A percentile compares a stretch with the other conserved stretches of the same genome.
Conservation (phyloP, 2,113 vertebrate species). For the Ovis aries region ARS-UI_Ramb_v3.0 NC_056074.1:22107001-22107500, state of each 20-base stretch:
- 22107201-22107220: background rate
- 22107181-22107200: background rate
- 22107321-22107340: background rate
- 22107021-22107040: background rate
- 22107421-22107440: background rate
- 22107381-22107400: background rate
- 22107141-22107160: background rate
- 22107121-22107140: background rate
- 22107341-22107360: background rate
- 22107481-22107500: background rate
- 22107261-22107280: conserved; percentile 21
- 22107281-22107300: background rate
- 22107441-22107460: background rate
- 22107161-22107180: background rate
- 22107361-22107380: background rate
- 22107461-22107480: background rate
- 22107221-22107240: background rate
- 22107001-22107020: background rate
- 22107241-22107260: background rate
- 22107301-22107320: background rate
- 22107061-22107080: background rate
- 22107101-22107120: background rate
- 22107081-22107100: background rate
- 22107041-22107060: background rate
- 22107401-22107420: background rate